A percentile compares a stretch with the other conserved stretches of the same genome.
Conservation (phyloP, 2,113 vertebrate species). For the Macrotis lagotis region DNA sequence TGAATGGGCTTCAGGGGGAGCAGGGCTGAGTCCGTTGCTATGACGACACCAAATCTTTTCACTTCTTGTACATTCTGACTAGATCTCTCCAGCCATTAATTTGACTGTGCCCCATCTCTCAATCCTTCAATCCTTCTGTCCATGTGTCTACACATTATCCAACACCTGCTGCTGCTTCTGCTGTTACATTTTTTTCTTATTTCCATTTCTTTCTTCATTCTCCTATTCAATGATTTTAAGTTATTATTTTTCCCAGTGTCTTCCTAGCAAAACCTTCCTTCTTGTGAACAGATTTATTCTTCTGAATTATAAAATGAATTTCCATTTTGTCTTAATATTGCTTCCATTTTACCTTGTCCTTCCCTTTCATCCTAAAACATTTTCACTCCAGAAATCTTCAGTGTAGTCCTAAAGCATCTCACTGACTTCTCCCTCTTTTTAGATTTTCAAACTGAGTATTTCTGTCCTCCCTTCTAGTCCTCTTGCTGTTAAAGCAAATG, state of each 20-base stretch:
- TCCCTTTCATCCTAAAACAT: slow-evolving; percentile 7
- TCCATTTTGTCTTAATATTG: not conserved
- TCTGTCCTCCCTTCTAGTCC: not conserved
- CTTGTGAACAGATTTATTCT: slow-evolving; percentile 45
- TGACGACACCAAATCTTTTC: slow-evolving; percentile 89
- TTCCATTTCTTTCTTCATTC: not conserved
- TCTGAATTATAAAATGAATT: not conserved
- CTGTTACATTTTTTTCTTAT: not conserved
- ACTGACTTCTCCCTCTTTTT: not conserved
- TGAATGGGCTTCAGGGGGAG: slow-evolving; percentile 88
- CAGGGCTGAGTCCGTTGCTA: slow-evolving; percentile 87
- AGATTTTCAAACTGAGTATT: slow-evolving; percentile 25
- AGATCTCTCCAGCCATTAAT: slow-evolving; percentile 73
- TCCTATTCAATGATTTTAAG: not conserved
- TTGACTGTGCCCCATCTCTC: slow-evolving; percentile 65
- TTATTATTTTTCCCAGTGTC: not conserved
- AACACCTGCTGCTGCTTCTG: slow-evolving; percentile 30
- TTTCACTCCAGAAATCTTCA: not conserved
- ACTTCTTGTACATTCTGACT: slow-evolving; percentile 78
- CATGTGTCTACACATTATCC: slow-evolving; percentile 8
- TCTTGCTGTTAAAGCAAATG: slow-evolving; percentile 23
- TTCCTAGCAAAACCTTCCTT: slow-evolving; percentile 11
- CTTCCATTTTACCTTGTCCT: not conserved
- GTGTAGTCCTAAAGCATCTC: not conserved
- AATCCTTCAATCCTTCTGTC: slow-evolving; percentile 40